A percentile compares a stretch with the other conserved stretches of the same genome.
phyloP scores from a whole-genome alignment of 2,113 vertebrate genomes.

The Colistium nudipinnis region DNA sequence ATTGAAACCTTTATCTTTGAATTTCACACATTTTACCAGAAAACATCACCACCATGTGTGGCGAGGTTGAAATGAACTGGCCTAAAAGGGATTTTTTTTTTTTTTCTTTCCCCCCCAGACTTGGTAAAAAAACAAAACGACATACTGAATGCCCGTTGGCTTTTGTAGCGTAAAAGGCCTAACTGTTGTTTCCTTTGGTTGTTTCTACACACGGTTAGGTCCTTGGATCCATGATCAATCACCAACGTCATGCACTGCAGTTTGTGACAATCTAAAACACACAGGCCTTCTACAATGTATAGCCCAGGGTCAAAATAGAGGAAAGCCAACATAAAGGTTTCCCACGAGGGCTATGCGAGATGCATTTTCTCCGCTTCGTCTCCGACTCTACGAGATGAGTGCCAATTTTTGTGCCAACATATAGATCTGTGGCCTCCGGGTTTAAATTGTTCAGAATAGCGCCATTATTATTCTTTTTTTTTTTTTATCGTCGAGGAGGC shows the following conservation, averaged over 20 bases:
- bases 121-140: constrained; percentile 21
- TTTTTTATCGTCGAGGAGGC: constrained; percentile 22
- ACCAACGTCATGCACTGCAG: constrained; percentile 64
- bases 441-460: neutral
- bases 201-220: constrained; percentile 64
- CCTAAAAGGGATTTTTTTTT: constrained; percentile 32
- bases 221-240: constrained; percentile 56
- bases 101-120: too few relatives aligned
- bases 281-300: constrained; percentile 40
- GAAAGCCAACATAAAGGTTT: constrained; percentile 40
- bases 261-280: constrained; percentile 57
- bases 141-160: neutral
- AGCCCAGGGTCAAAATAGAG: constrained; percentile 56
- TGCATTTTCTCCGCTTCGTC: constrained; percentile 10
- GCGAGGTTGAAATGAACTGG: constrained; percentile 15
- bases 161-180: constrained; percentile 19
- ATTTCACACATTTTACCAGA: constrained; percentile 29
- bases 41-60: constrained; percentile 5
- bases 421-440: neutral
- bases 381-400: constrained; percentile 9
- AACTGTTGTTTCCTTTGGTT: constrained; percentile 68
- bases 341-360: constrained; percentile 22
- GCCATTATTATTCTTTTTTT: neutral
- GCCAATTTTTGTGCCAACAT: constrained; percentile 12
- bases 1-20: constrained; percentile 57